Conservation (phyloP, 2,888 invertebrate species). For the Agrotis ipsilon region DNA sequence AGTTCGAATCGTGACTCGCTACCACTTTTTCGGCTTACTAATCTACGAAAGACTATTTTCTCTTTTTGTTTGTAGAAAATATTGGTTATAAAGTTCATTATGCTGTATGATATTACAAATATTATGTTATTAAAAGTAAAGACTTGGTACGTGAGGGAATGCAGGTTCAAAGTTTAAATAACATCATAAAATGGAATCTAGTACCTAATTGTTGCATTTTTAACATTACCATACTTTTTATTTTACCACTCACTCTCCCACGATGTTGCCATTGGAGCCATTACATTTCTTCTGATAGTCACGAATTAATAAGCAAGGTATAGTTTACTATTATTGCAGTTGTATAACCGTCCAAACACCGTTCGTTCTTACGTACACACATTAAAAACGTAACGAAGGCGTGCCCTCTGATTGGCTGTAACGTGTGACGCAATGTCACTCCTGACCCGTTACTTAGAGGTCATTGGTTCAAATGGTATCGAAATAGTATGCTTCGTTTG, state of each 20-base stretch:
- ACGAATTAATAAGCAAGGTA: neutral
- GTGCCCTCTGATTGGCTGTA: slow-evolving; percentile 40
- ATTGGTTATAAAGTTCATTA: slow-evolving; percentile 20
- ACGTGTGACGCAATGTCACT: slow-evolving; percentile 39
- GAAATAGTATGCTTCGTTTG: neutral
- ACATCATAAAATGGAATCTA: too few relatives aligned
- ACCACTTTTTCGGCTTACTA: slow-evolving; percentile 36
- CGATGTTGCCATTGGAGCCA: too few relatives aligned
- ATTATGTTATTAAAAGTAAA: slow-evolving; percentile 35
- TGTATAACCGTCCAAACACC: neutral
- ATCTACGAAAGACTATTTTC: slow-evolving; percentile 39
- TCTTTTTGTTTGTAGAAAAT: slow-evolving; percentile 27
- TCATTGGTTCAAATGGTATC: slow-evolving; percentile 34
- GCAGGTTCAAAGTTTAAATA: neutral
- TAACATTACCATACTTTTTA: too few relatives aligned
- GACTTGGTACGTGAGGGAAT: slow-evolving; percentile 53
- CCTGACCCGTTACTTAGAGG: slow-evolving; percentile 38
- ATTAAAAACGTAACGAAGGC: slow-evolving; percentile 23
- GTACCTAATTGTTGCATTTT: too few relatives aligned
- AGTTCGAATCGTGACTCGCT: slow-evolving; percentile 32
- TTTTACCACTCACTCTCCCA: too few relatives aligned
- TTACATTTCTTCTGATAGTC: too few relatives aligned
- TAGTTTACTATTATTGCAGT: slow-evolving; percentile 1
- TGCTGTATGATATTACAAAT: slow-evolving; percentile 32
- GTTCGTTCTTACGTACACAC: slow-evolving; percentile 37